Conservation (phyloP, 2,113 vertebrate genomes). For the Tyrannus savana region DNA sequence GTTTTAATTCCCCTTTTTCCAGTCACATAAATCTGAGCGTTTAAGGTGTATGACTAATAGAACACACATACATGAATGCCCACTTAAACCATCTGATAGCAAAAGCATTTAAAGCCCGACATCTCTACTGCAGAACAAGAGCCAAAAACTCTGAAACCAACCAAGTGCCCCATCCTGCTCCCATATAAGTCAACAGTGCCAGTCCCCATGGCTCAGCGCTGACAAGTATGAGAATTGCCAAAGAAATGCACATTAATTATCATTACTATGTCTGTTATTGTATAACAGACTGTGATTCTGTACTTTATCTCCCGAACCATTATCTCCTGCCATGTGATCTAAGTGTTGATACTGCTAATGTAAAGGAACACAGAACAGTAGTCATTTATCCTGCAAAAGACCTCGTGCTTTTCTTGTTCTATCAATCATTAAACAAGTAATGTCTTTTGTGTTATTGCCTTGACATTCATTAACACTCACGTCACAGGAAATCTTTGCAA, state of each 20-base stretch:
- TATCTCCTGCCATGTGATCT: constrained; percentile 76
- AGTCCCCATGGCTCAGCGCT: neutral
- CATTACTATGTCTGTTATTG: constrained; percentile 71
- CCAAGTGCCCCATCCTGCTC: neutral
- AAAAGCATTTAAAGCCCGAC: neutral
- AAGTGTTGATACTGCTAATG: constrained; percentile 75
- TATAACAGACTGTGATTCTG: constrained; percentile 65
- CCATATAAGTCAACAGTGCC: neutral
- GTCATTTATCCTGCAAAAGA: constrained; percentile 80
- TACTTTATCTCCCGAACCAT: constrained; percentile 70
- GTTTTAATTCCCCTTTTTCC: neutral
- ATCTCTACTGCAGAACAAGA: neutral
- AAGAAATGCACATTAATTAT: constrained; percentile 62
- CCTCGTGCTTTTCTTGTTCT: constrained; percentile 78
- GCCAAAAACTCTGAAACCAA: neutral
- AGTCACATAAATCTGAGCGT: neutral
- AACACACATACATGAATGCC: accelerated
- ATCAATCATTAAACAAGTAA: constrained; percentile 85
- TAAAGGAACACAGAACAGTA: constrained; percentile 81
- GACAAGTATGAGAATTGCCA: constrained; percentile 53
- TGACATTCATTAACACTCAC: constrained; percentile 84
- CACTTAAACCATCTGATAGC: neutral
- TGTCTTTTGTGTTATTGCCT: constrained; percentile 82
- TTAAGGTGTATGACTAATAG: neutral
- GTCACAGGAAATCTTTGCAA: constrained; percentile 82